Evolutionary conservation across 2,888 invertebrate species (phyloP).

Genomic region (Aporophyla nigra): DNA sequence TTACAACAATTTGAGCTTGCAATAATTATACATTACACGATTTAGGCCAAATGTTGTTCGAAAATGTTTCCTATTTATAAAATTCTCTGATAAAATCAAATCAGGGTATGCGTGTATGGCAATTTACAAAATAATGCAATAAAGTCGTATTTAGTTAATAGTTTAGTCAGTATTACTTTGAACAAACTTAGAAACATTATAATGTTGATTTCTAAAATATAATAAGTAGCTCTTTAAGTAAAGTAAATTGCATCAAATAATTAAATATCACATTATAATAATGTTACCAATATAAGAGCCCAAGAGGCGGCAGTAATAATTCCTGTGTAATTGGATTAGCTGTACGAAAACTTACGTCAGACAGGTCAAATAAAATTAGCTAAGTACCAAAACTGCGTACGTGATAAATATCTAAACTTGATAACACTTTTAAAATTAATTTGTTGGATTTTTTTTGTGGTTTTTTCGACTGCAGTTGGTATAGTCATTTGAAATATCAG

Average conservation of each 20-base stretch:
- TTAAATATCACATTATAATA: neutral
- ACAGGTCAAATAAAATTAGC: too few relatives aligned
- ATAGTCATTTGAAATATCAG: too few relatives aligned
- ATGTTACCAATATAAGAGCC: constrained; percentile 6
- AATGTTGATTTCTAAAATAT: constrained; percentile 4
- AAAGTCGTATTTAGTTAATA: constrained; percentile 7
- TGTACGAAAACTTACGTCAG: too few relatives aligned
- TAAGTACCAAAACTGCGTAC: too few relatives aligned
- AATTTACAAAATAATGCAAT: neutral
- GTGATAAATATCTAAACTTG: too few relatives aligned
- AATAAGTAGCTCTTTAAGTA: constrained; percentile 2
- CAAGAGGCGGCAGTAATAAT: too few relatives aligned
- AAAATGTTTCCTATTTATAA: neutral
- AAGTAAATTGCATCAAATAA: neutral
- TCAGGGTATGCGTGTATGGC: neutral
- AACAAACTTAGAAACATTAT: constrained; percentile 25
- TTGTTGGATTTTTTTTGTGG: too few relatives aligned
- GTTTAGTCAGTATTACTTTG: constrained; percentile 41
- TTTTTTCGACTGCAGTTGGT: too few relatives aligned
- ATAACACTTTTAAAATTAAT: too few relatives aligned
- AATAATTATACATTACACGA: constrained; percentile 9
- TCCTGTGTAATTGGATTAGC: too few relatives aligned
- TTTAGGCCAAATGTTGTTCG: neutral
- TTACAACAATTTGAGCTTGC: constrained; percentile 11
- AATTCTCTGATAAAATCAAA: neutral